Evolutionary conservation across 2,113 vertebrate species (phyloP), one percentile per base, ranked within the genome.

Genomic region (Nycticebus coucang): DNA sequence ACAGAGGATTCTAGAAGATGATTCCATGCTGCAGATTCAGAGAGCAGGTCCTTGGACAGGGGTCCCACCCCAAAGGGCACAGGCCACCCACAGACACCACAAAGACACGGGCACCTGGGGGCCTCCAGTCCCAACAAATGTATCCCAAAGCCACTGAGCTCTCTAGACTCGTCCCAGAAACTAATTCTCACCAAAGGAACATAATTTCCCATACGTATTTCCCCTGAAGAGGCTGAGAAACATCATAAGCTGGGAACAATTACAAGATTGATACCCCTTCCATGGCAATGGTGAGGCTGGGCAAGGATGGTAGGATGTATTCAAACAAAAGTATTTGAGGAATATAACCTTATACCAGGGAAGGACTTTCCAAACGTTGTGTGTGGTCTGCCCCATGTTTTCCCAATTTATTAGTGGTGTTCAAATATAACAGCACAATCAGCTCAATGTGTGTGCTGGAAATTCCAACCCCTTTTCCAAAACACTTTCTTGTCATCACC

Each of bases 381-480:
- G 94, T 96, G 95, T 97, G 95, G 96, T 95, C 96, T 90, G 57
- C 15, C 74, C 87, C 97, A 97, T 89, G 64, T 95, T 97, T 98
- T 97, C 94, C 91, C 91, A 95, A 97, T 97, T 97, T 97, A 95
- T 96, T 92, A 94, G n/a, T 94, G 45, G 59, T 90, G 22, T 95
- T 97, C 91, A 95, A 95, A 94, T 96, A 95, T 90, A 96, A 87
- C 57, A 93, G 77, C 85, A 94, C 91, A 97, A 97, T 96, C 94
- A 96, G 91, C 78, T 97, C 95, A 95, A 85, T 98, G 94, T 97
- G 95, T 97, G 81, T 95, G 79, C 79, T 92, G 35, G 95, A 95
- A 97, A 97, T 96, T 95, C 95, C 97, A 97, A 78, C 18, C 50
- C 41, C 64, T 91, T 95, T 93, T 94, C 92, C 95, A 96, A 92